Evolutionary conservation across 2,888 invertebrate species (phyloP), one percentile per base, ranked within the genome.

Genomic region (Atethmia centrago): DNA sequence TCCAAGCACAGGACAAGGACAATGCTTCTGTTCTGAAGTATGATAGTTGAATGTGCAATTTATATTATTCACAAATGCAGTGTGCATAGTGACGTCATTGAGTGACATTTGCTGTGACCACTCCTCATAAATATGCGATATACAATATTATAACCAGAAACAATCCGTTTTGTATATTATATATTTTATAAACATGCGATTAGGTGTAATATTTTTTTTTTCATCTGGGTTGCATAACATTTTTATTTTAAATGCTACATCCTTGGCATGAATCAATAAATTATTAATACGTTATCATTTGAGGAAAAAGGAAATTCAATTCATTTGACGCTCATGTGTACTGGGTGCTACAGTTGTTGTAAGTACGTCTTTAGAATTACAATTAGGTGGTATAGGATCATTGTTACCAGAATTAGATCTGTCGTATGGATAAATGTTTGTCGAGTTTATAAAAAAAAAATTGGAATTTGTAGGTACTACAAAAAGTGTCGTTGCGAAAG

Each of bases 291-390:
- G 5, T 49, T 80, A 65, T 68, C 59, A 58, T 55, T 70, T 28
- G 25, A 80, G 82, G 85, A 84, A 84, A 81, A 64, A 59, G 63
- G 66, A 70, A 51, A 75, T 75, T 80, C 47, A 80, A 81, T 70
- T 84, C 1, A 64, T 70, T 45, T 53, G 25, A 49, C 40, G 49
- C 53, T 31, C 16, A 31, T 84, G 74, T 84, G 74, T 67, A 47
- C 62, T 64, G 66, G 21, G 62, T 63, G 31, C 21, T 55, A 55
- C 21, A 66, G 51, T 69, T 62, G 28, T 58, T 47, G 25, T 62
- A 28, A 12, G 28, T 56, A 73, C 45, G 56, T 45, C 16, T 55
- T 53, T 55, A 74, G 69, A 58, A 80, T 84, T 49, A 63, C 65
- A 80, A 74, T 80, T 56, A 67, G 25, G 8, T 28, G 12, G 8